phyloP scores from a whole-genome alignment of 92 coral and sea anemone species.

The Meandrina meandrites region DNA sequence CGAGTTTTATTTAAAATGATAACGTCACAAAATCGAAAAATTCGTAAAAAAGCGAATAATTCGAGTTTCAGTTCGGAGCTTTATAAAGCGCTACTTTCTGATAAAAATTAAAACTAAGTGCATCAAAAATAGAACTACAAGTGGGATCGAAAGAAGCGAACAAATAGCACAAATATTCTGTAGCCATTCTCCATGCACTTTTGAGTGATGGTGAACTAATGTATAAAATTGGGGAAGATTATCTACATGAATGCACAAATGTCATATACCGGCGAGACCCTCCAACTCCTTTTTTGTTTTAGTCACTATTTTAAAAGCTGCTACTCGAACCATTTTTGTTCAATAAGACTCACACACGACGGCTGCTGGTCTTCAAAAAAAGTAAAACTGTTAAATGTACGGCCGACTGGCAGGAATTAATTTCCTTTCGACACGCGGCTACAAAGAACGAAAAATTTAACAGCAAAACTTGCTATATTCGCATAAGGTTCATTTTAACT shows the following conservation, averaged over 20 bases:
- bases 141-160: background rate
- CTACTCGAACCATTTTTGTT: background rate
- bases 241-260: background rate
- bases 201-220: background rate
- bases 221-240: too few relatives aligned
- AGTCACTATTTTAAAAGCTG: too few relatives aligned
- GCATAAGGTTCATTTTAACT: background rate
- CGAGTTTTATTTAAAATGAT: background rate
- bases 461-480: background rate
- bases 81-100: background rate
- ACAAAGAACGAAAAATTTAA: background rate
- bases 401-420: background rate
- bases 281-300: background rate
- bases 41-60: background rate
- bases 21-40: background rate
- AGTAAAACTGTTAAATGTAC: background rate
- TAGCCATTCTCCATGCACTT: background rate
- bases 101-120: background rate
- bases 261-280: background rate
- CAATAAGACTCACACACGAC: background rate
- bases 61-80: background rate
- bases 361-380: background rate
- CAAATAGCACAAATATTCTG: background rate
- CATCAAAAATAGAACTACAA: background rate
- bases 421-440: background rate